These are phyloP conservation scores for Glyphotaelius pellucidus DNA, from an alignment of 2,888 invertebrate species.

Conservation along the genomic window DNA sequence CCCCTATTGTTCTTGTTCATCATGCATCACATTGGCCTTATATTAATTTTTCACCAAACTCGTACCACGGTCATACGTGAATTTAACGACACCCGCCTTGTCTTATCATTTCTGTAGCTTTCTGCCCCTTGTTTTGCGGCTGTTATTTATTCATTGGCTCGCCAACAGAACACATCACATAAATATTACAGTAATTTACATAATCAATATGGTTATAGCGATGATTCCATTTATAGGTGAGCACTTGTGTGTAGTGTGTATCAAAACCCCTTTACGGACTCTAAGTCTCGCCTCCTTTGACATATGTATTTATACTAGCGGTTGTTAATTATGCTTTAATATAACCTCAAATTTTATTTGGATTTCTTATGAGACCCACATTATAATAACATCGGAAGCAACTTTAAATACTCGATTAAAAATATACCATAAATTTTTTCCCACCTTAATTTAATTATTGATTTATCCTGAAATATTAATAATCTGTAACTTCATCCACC, in stretches of 20 bases:
- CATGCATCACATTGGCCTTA: background rate
- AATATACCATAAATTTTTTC: background rate
- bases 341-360: background rate
- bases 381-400: too few species aligned
- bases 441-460: background rate
- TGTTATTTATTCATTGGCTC: too few species aligned
- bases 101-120: background rate
- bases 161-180: too few species aligned
- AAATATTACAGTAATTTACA: too few species aligned
- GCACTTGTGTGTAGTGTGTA: too few species aligned
- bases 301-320: too few species aligned
- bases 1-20: background rate
- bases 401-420: background rate
- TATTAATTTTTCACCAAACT: background rate
- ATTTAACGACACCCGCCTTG: background rate
- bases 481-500: background rate
- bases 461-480: background rate
- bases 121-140: background rate
- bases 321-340: background rate
- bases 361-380: background rate
- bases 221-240: too few species aligned
- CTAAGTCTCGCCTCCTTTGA: too few species aligned
- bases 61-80: background rate
- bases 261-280: too few species aligned
- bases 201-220: too few species aligned